Evolutionary conservation across 2,113 vertebrate species (phyloP), one percentile per base, ranked within the genome.

Genomic region (Triplophysa tibetana): DNA sequence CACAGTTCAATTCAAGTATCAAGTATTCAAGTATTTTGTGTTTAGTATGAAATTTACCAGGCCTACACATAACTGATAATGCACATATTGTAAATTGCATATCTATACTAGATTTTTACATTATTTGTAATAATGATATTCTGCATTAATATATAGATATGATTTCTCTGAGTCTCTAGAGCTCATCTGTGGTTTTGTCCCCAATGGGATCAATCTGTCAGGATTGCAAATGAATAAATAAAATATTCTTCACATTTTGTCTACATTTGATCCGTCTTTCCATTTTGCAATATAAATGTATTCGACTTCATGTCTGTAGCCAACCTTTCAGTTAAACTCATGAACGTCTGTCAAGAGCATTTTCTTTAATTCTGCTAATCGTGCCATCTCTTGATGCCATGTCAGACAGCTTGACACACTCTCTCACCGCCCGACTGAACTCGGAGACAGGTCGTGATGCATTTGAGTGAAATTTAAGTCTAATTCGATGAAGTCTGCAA

Each of bases 401-500:
- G 75, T 77, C 62, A 77, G 75, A 66, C 61, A 52, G 45, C 62
- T 65, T 21, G 43, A 77, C 62, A 52, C 19, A 1, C 62, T 65
- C 24, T 21, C 48, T 52, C 23, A 8, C 62, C 48, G 11, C 61
- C 29, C 61, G 64, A 65, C 45, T 29, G 19, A 16, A 23, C 74
- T 23, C 1, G 17, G 33, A 33, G 74, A 64, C 61, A 9, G 56
- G 61, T 24, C 74, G 26, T 33, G 17, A 43, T 29, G 23, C 43
- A 66, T 76, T 11, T 65, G 75, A 77, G 10, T 29, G 41, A 75
- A 63, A 75, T 75, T n/a, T 75, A 58, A 75, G 17, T 75, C 38
- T 75, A 75, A 63, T 75, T 75, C 73, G 24, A 75, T 75, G 43
- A 75, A 48, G 60, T 63, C 58, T 26, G 23, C 16, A 63, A 62